These are phyloP conservation scores for Endotricha flammealis DNA, from an alignment of 2,888 invertebrate species.

Conservation along the genomic window DNA sequence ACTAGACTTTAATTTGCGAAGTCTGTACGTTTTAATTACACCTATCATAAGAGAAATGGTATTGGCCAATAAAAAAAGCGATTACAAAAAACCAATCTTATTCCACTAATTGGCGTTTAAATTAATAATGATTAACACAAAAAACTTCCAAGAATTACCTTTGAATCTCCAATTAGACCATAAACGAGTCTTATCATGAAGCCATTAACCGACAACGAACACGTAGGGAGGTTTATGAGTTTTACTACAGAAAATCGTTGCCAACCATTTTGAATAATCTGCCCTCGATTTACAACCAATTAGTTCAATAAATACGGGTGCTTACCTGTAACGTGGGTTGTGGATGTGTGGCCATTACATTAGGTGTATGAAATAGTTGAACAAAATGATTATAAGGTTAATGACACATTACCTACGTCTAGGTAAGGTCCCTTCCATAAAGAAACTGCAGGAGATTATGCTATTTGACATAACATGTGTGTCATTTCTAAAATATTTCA, in stretches of 20 bases:
- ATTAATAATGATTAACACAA: slow-evolving; percentile 62
- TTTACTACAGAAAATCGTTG: slow-evolving; percentile 72
- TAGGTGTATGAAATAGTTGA: too few species aligned
- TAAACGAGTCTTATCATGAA: slow-evolving; percentile 67
- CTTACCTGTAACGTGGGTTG: slow-evolving; percentile 42
- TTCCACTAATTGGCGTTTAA: slow-evolving; percentile 61
- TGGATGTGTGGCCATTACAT: slow-evolving; percentile 27
- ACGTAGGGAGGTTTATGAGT: slow-evolving; percentile 73
- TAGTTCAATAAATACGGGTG: slow-evolving; percentile 66
- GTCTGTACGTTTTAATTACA: slow-evolving; percentile 8
- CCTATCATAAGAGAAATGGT: slow-evolving; percentile 13
- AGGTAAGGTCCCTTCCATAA: too few species aligned
- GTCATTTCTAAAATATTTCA: too few species aligned
- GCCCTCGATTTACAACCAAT: slow-evolving; percentile 70
- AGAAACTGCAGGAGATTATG: too few species aligned
- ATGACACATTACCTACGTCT: too few species aligned
- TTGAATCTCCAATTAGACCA: slow-evolving; percentile 64
- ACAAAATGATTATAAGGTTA: too few species aligned
- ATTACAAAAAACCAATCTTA: slow-evolving; percentile 27
- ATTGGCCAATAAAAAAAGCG: slow-evolving; percentile 17
- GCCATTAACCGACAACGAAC: slow-evolving; percentile 64
- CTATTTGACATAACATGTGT: too few species aligned
- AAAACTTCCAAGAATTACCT: slow-evolving; percentile 45
- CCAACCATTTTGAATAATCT: slow-evolving; percentile 66
- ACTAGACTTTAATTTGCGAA: slow-evolving; percentile 5